Base-by-base conservation (phyloP, 2,888 invertebrate genomes). In the Philonicus albiceps region DNA sequence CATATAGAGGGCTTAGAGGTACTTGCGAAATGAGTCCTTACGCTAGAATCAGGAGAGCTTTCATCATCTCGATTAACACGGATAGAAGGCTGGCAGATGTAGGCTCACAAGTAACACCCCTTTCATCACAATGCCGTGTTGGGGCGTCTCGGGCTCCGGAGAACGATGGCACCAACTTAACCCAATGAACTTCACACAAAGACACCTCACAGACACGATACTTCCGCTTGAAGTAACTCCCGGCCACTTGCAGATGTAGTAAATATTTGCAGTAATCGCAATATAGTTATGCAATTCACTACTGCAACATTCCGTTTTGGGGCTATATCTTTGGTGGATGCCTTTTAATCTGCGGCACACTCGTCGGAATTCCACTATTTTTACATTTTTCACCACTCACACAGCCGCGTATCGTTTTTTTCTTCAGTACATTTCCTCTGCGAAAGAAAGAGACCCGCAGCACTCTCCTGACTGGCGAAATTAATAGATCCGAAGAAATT, bases 1-100 rank as follows among this genome's bases (percentile, higher is more conserved):
- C 19, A 81, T 64, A 64, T 34, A 55, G 55, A 81, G 34, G 55
- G 27, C 73, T 73, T 73, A 73, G 81, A 55, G 34, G 43, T 84
- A 84, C 84, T 84, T 84, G 84, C 84, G 40, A 84, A 84, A 73
- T 84, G 84, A 73, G 84, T 84, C 84, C 84, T 84, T 84, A 84
- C 43, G 73, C 22, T 84, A 40, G 30, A 84, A 84, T 84, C 73
- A 40, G 72, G 30, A 43, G 73, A 84, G 84, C 84, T 84, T 84
- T 84, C 72, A 84, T 84, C 84, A 84, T 84, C 84, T 84, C 84
- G 84, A 84, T 84, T 84, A 84, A 84, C 84, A 43, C 73, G 72
- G 73, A 84, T 84, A 40, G 84, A 84, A 40, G 81, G 55, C 81
- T 64, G 55, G 55, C 53, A 81, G 34, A 81, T 55, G 81, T 81